Percentiles rank a stretch among this genome's conserved stretches.
phyloP scores from a whole-genome alignment of 1,140 invertebrate genomes.

The Pemphigus obesinymphae region DNA sequence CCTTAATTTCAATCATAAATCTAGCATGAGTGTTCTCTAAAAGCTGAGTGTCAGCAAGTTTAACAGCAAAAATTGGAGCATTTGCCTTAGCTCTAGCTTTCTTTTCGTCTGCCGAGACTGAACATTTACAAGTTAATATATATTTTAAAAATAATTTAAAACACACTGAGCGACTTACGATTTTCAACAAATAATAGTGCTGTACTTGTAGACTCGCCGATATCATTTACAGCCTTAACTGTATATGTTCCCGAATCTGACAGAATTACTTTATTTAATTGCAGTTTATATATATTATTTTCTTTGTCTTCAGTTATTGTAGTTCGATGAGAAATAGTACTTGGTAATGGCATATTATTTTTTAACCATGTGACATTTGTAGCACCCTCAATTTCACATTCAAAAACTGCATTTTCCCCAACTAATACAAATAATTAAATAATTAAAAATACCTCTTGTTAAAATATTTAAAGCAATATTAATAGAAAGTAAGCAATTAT shows the following conservation, averaged over 20 bases:
- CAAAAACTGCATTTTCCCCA: constrained; percentile 79
- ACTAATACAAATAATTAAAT: constrained; percentile 55
- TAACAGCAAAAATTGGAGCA: constrained; percentile 73
- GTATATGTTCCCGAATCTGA: constrained; percentile 88
- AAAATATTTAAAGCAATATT: not conserved
- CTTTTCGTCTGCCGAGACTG: constrained; percentile 68
- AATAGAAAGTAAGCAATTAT: constrained; percentile 35
- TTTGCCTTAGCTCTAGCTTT: constrained; percentile 65
- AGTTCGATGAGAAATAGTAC: constrained; percentile 70
- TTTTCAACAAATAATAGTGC: constrained; percentile 78
- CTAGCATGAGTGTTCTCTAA: constrained; percentile 79
- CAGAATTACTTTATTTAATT: constrained; percentile 73
- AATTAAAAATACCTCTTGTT: not conserved
- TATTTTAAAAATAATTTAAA: not conserved
- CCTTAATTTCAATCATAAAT: constrained; percentile 84
- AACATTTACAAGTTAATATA: constrained; percentile 37
- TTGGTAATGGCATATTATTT: constrained; percentile 77
- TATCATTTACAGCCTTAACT: constrained; percentile 79
- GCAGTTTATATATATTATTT: constrained; percentile 59
- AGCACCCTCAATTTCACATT: constrained; percentile 66
- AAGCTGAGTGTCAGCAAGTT: constrained; percentile 79
- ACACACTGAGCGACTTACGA: constrained; percentile 57
- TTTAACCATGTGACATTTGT: constrained; percentile 78
- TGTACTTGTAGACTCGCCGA: constrained; percentile 66
- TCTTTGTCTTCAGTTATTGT: constrained; percentile 57